A percentile compares a stretch with the other conserved stretches of the same genome.
Conservation (phyloP, 2,888 invertebrate genomes). For the Pammene aurita region DNA sequence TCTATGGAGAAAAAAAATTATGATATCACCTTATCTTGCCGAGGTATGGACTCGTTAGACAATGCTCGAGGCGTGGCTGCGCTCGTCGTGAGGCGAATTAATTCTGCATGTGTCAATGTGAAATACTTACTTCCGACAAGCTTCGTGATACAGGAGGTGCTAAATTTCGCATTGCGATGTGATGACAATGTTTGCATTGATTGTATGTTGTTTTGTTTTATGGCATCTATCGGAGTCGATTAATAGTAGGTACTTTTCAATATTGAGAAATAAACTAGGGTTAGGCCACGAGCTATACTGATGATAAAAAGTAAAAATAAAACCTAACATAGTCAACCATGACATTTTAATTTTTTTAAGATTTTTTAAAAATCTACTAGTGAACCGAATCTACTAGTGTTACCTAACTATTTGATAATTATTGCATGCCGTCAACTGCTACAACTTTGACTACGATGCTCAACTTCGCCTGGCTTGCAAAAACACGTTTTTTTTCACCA, state of each 20-base stretch:
- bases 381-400: no score
- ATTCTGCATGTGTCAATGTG: conserved; percentile 74
- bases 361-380: no score
- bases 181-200: conserved; percentile 42
- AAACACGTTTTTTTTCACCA: no score
- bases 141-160: conserved; percentile 59
- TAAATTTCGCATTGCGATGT: conserved; percentile 40
- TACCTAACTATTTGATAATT: no score
- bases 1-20: conserved; percentile 29
- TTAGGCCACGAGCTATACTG: no score
- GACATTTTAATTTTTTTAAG: no score
- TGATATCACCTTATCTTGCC: conserved; percentile 41
- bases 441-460: no score
- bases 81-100: conserved; percentile 73
- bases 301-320: no score
- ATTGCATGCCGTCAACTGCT: no score
- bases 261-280: no score
- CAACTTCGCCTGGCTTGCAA: no score
- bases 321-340: no score
- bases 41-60: conserved; percentile 58
- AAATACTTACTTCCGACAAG: conserved; percentile 68
- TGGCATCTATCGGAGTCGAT: conserved; percentile 15
- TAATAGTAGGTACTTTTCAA: neutral
- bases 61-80: conserved; percentile 72
- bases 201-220: conserved; percentile 38